Conservation (phyloP, 2,888 invertebrate genomes). For the Smittia sp. region DNA sequence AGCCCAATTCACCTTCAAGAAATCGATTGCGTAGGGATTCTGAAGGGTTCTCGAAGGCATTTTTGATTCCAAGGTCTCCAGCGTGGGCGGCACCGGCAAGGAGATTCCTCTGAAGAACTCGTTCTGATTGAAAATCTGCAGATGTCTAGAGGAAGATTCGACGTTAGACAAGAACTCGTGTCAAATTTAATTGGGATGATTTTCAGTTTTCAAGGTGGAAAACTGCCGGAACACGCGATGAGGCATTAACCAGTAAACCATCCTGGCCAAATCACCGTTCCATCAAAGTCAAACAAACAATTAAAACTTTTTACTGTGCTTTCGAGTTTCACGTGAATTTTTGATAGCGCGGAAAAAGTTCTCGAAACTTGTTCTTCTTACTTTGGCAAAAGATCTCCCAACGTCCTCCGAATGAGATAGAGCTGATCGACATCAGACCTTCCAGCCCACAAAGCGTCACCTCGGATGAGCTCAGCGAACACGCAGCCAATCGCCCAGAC, state of each 20-base stretch:
- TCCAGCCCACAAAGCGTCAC: slow-evolving; percentile 97
- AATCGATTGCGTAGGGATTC: slow-evolving; percentile 72
- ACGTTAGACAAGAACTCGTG: too few species aligned
- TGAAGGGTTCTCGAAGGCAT: slow-evolving; percentile 70
- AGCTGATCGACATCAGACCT: slow-evolving; percentile 98
- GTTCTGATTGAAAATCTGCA: slow-evolving; percentile 94
- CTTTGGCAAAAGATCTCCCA: slow-evolving; percentile 83
- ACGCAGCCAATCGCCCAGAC: slow-evolving; percentile 98
- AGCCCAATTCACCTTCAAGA: slow-evolving; percentile 70
- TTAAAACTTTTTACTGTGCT: background rate
- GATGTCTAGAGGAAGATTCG: slow-evolving; percentile 65
- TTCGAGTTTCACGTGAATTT: background rate
- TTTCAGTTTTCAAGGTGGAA: background rate
- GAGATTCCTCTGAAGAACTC: slow-evolving; percentile 87
- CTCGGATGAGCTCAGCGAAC: slow-evolving; percentile 80
- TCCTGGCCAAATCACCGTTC: background rate
- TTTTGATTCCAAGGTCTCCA: slow-evolving; percentile 81
- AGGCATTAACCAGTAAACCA: background rate
- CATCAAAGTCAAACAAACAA: background rate
- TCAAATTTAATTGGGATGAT: background rate
- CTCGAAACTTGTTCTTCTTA: background rate
- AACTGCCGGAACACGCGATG: background rate
- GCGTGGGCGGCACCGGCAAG: slow-evolving; percentile 83
- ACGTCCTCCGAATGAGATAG: slow-evolving; percentile 89
- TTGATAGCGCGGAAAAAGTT: background rate